phyloP scores from a whole-genome alignment of 2,113 vertebrate genomes.

The Procavia capensis region DNA sequence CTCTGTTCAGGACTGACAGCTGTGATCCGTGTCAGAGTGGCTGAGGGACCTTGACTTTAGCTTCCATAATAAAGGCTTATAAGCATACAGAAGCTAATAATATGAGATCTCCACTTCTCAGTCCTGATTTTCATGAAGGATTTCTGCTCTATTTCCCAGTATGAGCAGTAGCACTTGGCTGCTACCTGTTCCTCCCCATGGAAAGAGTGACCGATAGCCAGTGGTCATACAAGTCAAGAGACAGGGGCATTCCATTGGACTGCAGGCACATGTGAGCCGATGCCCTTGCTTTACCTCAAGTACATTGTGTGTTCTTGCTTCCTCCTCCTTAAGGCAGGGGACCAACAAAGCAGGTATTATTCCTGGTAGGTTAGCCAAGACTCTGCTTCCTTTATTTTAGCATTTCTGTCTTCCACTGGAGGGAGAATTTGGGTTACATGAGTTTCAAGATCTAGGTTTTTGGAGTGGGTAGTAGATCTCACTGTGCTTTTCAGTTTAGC shows the following conservation, averaged over 20 bases:
- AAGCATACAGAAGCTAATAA: neutral
- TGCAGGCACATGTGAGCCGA: neutral
- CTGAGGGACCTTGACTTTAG: neutral
- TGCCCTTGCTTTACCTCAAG: neutral
- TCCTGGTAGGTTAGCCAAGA: neutral
- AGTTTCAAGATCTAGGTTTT: neutral
- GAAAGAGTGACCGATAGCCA: neutral
- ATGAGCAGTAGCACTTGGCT: neutral
- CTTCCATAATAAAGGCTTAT: neutral
- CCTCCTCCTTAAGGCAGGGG: neutral
- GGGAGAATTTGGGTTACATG: neutral
- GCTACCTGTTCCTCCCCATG: neutral
- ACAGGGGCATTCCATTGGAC: neutral
- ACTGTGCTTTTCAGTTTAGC: neutral
- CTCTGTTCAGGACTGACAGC: no score
- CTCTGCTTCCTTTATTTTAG: neutral
- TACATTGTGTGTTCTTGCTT: neutral
- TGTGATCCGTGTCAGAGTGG: no score
- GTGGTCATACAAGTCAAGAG: neutral
- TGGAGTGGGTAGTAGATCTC: neutral
- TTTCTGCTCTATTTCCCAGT: neutral
- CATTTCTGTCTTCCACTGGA: neutral
- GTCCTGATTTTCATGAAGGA: neutral
- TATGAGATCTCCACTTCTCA: neutral
- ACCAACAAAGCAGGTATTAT: neutral